Conservation (phyloP, 2,797 vertebrate species). For the Craterocephalus amniculus region DNA sequence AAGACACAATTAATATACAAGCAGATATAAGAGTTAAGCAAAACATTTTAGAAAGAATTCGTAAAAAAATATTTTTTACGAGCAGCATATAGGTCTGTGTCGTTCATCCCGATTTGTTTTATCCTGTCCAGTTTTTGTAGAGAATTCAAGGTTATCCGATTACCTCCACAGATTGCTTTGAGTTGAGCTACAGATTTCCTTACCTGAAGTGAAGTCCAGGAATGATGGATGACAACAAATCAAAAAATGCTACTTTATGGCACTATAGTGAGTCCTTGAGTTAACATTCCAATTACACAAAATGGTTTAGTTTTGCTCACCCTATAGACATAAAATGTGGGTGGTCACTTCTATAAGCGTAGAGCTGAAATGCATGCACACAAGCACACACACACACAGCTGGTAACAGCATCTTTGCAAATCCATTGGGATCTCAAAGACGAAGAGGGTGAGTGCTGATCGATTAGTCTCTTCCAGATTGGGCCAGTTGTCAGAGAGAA, state of each 20-base stretch:
- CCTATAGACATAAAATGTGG: slow-evolving; percentile 26
- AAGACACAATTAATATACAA: no score
- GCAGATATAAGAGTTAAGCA: no score
- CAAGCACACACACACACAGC: slow-evolving; percentile 26
- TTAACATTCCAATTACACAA: slow-evolving; percentile 25
- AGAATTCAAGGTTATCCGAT: slow-evolving; percentile 23
- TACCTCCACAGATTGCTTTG: slow-evolving; percentile 11
- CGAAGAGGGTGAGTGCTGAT: slow-evolving; percentile 81
- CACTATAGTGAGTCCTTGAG: slow-evolving; percentile 31
- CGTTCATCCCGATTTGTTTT: neutral
- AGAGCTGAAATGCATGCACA: slow-evolving; percentile 2
- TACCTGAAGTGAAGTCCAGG: slow-evolving; percentile 3
- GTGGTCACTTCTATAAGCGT: neutral
- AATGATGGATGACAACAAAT: slow-evolving; percentile 35
- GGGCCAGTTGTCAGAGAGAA: slow-evolving; percentile 62
- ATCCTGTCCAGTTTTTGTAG: slow-evolving; percentile 1
- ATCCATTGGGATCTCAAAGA: slow-evolving; percentile 69
- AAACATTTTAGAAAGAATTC: no score
- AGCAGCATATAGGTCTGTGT: neutral
- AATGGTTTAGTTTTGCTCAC: slow-evolving; percentile 37
- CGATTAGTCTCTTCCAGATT: slow-evolving; percentile 79
- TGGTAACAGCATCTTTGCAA: slow-evolving; percentile 44
- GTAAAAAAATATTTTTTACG: no score
- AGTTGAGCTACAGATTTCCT: neutral
- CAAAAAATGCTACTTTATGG: slow-evolving; percentile 18